Evolutionary conservation across 1,140 invertebrate species (phyloP).

Genomic region (Bombus soroeensis): DNA sequence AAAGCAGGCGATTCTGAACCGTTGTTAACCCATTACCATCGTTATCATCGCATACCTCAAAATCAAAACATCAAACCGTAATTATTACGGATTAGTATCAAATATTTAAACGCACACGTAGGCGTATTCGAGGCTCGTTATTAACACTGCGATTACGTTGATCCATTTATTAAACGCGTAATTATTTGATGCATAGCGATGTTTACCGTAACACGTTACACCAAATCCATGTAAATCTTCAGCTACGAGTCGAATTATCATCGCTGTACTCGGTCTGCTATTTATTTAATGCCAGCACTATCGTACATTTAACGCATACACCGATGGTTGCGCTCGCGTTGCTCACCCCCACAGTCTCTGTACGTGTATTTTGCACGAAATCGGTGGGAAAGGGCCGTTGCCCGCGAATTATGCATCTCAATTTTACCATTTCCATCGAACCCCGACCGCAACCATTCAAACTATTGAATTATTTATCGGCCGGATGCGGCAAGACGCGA

Average conservation of each 20-base stretch:
- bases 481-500: not conserved
- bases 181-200: constrained; percentile 31
- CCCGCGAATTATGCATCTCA: constrained; percentile 6
- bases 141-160: constrained; percentile 24
- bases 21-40: not conserved
- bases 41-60: not conserved
- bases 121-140: not conserved
- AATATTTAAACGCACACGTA: no score
- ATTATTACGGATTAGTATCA: not conserved
- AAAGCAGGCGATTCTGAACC: not conserved
- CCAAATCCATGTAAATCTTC: constrained; percentile 17
- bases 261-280: not conserved
- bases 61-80: not conserved
- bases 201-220: not conserved
- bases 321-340: no score
- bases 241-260: constrained; percentile 29
- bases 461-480: constrained; percentile 42
- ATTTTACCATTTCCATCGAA: constrained; percentile 27
- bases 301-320: not conserved
- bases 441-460: not conserved
- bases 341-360: no score
- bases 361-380: not conserved
- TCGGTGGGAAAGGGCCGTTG: not conserved
- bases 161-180: constrained; percentile 14
- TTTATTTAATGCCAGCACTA: constrained; percentile 24